Conservation (phyloP, 2,888 invertebrate genomes). For the Tinea semifulvella region DNA sequence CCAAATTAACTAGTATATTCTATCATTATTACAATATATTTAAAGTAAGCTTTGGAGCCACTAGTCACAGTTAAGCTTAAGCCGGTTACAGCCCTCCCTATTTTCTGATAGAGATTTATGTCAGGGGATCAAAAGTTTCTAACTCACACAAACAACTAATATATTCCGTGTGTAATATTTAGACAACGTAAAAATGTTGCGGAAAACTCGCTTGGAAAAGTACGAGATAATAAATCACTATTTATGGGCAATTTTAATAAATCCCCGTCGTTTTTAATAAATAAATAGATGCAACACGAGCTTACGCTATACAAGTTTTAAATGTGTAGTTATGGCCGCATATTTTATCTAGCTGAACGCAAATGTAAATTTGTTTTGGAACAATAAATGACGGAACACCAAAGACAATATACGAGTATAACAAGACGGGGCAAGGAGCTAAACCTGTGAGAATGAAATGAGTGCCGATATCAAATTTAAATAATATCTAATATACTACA, state of each 20-base stretch:
- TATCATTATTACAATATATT: constrained; percentile 65
- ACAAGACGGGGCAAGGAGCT: too few species aligned
- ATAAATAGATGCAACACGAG: constrained; percentile 27
- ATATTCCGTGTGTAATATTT: constrained; percentile 11
- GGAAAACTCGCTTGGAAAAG: constrained; percentile 14
- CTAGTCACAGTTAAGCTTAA: constrained; percentile 65
- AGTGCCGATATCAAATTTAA: too few species aligned
- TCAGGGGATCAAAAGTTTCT: constrained; percentile 64
- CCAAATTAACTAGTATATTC: constrained; percentile 58
- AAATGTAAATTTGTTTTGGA: too few species aligned
- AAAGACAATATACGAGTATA: too few species aligned
- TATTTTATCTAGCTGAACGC: too few species aligned
- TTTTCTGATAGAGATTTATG: constrained; percentile 68
- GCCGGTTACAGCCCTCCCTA: constrained; percentile 64
- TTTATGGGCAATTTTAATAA: constrained; percentile 43
- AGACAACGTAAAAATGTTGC: constrained; percentile 20
- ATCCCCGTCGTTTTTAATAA: constrained; percentile 44
- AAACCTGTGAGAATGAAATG: too few species aligned
- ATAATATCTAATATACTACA: too few species aligned
- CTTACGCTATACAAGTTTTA: too few species aligned
- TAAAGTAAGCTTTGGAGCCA: constrained; percentile 56
- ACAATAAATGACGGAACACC: too few species aligned
- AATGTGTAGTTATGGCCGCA: too few species aligned
- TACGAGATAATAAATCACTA: constrained; percentile 30
- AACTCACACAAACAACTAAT: constrained; percentile 33